Evolutionary conservation across 2,797 vertebrate species (phyloP).

Genomic region (Margarornis squamiger): DNA sequence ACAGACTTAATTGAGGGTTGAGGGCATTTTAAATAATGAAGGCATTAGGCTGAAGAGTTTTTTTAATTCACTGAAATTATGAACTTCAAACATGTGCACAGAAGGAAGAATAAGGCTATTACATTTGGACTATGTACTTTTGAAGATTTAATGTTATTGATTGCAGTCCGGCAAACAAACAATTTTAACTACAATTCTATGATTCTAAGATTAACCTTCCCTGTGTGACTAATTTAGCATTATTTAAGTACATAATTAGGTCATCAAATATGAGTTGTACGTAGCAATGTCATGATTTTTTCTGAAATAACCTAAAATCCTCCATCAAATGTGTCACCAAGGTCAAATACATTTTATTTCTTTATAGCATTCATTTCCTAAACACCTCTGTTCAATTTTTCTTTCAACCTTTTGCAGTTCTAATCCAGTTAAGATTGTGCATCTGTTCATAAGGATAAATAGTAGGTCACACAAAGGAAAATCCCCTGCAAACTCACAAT

Average conservation of each 20-base stretch:
- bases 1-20: not conserved
- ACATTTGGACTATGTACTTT: not conserved
- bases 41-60: not conserved
- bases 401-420: not conserved
- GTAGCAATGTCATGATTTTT: not conserved
- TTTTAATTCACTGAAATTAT: not conserved
- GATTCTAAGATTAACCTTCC: not conserved
- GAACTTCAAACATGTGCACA: not conserved
- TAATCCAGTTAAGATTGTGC: not conserved
- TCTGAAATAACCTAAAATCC: not conserved
- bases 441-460: not conserved
- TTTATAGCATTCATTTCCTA: not conserved
- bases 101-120: not conserved
- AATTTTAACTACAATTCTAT: not conserved
- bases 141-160: not conserved
- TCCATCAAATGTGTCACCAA: not conserved
- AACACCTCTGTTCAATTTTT: not conserved
- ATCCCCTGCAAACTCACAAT: not conserved
- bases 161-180: not conserved
- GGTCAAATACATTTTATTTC: not conserved
- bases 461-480: not conserved
- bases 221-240: not conserved
- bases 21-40: not conserved
- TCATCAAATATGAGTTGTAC: not conserved
- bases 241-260: not conserved